Conservation (phyloP, 2,888 invertebrate genomes). For the Boloria euphrosyne region DNA sequence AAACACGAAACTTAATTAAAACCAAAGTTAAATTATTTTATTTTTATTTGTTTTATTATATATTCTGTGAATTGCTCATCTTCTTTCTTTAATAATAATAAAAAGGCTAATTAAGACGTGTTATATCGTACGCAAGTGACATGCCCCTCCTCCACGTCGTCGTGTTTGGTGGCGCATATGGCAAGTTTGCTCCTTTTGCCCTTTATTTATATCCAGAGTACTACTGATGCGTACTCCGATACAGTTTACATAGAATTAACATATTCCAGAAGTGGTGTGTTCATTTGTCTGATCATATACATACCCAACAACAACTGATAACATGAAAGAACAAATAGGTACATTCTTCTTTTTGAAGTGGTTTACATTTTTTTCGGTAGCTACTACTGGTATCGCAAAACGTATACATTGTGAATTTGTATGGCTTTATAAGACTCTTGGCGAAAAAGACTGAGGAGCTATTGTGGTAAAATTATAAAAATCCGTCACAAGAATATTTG, state of each 20-base stretch:
- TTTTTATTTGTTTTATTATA: not conserved
- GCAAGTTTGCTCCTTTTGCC: conserved; percentile 39
- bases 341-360: too few species aligned
- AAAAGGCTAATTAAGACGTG: conserved; percentile 37
- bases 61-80: not conserved
- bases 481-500: too few species aligned
- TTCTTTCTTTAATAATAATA: not conserved
- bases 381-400: too few species aligned
- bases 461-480: too few species aligned
- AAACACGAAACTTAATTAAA: too few species aligned
- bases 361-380: too few species aligned
- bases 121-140: conserved; percentile 22
- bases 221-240: conserved; percentile 26
- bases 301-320: too few species aligned
- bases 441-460: too few species aligned
- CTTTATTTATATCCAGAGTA: conserved; percentile 46
- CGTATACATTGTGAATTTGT: too few species aligned
- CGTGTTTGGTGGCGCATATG: conserved; percentile 20
- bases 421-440: too few species aligned
- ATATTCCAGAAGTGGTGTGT: conserved; percentile 8
- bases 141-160: conserved; percentile 15
- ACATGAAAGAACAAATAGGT: too few species aligned
- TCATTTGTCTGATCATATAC: not conserved
- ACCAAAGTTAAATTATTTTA: too few species aligned
- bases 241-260: not conserved